A percentile compares a stretch with the other conserved stretches of the same genome.
Conservation (phyloP, 2,888 invertebrate species). For the Fragum sueziense region DNA sequence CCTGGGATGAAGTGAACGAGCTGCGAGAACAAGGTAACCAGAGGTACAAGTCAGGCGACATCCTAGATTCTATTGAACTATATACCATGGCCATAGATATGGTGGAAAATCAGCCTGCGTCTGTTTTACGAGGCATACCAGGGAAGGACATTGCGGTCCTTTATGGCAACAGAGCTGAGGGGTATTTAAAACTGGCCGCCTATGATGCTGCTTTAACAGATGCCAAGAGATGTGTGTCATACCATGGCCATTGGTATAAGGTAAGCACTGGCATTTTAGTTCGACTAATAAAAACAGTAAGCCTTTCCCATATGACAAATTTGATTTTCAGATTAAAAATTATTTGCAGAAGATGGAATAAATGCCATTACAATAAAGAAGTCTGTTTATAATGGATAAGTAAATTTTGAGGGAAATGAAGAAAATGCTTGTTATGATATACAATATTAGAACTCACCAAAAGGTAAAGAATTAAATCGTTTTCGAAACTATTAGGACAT, state of each 20-base stretch:
- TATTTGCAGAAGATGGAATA: no score
- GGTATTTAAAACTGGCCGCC: slow-evolving; percentile 57
- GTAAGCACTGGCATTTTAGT: no score
- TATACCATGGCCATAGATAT: slow-evolving; percentile 63
- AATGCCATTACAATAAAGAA: no score
- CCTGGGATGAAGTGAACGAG: slow-evolving; percentile 28
- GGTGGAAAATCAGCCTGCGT: slow-evolving; percentile 22
- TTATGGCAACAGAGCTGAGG: slow-evolving; percentile 70
- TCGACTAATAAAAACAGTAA: no score
- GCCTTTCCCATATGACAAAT: no score
- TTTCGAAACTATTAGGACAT: no score
- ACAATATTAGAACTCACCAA: no score
- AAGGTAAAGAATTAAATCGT: no score
- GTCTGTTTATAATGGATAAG: no score
- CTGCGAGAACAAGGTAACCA: slow-evolving; percentile 66
- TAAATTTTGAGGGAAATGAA: no score
- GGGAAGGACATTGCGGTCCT: slow-evolving; percentile 63
- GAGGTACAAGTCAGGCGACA: slow-evolving; percentile 52
- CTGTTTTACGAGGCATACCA: not conserved
- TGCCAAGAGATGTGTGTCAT: slow-evolving; percentile 67
- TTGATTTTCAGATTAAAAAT: no score
- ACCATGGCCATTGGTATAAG: slow-evolving; percentile 72
- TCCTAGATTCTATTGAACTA: slow-evolving; percentile 50
- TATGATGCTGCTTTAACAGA: slow-evolving; percentile 58
- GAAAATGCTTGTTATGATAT: no score